Percentiles rank a stretch among this genome's conserved stretches.
phyloP scores from a whole-genome alignment of 2,888 invertebrate genomes.

The Macrosoma leucophasiata region DNA sequence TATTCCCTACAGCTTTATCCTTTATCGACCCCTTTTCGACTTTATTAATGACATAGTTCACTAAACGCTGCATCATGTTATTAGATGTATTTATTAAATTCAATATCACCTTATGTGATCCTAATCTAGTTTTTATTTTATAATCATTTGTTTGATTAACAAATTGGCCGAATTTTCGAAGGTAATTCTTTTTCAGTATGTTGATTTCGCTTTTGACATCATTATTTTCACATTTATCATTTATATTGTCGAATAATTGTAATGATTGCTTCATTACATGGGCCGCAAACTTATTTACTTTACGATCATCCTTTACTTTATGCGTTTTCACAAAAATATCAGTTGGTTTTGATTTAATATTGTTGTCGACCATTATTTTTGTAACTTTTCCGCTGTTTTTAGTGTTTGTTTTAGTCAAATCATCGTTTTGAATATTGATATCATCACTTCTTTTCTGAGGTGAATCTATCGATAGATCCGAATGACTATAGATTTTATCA shows the following conservation, averaged over 20 bases:
- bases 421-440: neutral
- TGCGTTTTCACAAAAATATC: constrained; percentile 11
- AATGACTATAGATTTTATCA: neutral
- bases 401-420: neutral
- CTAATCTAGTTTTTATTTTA: constrained; percentile 39
- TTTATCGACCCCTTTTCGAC: constrained; percentile 23
- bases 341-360: too few species aligned
- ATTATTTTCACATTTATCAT: constrained; percentile 25
- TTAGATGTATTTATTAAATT: constrained; percentile 44
- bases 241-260: constrained; percentile 35
- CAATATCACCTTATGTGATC: constrained; percentile 41
- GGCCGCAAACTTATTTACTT: constrained; percentile 33
- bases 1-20: constrained; percentile 17
- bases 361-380: constrained; percentile 5
- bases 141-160: constrained; percentile 32
- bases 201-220: constrained; percentile 28
- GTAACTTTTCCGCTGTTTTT: neutral
- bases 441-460: neutral
- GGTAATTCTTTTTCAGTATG: constrained; percentile 30
- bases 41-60: constrained; percentile 32
- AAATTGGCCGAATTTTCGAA: constrained; percentile 37
- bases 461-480: neutral
- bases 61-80: constrained; percentile 33
- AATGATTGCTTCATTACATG: constrained; percentile 38
- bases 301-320: constrained; percentile 32